These are phyloP conservation scores for Tetramorium alpestre DNA, from an alignment of 1,140 invertebrate species.

Conservation along the genomic window DNA sequence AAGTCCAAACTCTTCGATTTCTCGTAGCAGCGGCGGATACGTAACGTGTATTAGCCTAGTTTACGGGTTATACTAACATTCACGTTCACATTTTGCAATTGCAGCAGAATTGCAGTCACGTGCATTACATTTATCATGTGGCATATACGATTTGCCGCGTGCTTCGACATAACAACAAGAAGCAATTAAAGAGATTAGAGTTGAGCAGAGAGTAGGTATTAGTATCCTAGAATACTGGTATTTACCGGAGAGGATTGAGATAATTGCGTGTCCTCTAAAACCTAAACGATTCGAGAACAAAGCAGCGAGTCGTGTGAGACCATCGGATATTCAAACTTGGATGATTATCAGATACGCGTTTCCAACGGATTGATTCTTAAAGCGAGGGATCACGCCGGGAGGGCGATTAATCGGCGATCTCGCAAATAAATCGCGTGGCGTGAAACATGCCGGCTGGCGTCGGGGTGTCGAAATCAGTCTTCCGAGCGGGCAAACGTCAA, in stretches of 20 bases:
- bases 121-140: slow-evolving; percentile 35
- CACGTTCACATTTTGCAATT: slow-evolving; percentile 16
- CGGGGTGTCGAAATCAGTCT: not conserved
- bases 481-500: slow-evolving; percentile 22
- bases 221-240: not conserved
- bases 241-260: not conserved
- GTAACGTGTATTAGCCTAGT: slow-evolving; percentile 33
- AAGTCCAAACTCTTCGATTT: slow-evolving; percentile 25
- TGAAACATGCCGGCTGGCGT: not conserved
- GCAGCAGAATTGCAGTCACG: slow-evolving; percentile 37
- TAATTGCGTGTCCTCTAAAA: slow-evolving; percentile 25
- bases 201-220: slow-evolving; percentile 22
- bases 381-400: not conserved
- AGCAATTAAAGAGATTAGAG: slow-evolving; percentile 60
- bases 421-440: slow-evolving; percentile 24
- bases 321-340: slow-evolving; percentile 11
- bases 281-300: slow-evolving; percentile 1
- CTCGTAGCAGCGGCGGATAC: not conserved
- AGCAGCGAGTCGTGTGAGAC: not conserved
- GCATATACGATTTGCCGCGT: slow-evolving; percentile 39
- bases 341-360: not conserved
- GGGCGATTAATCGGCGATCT: not conserved
- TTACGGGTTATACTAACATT: slow-evolving; percentile 7
- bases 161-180: slow-evolving; percentile 54
- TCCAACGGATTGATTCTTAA: slow-evolving; percentile 9